phyloP scores from a whole-genome alignment of 2,888 invertebrate genomes.

The Pediacus dermestoides region DNA sequence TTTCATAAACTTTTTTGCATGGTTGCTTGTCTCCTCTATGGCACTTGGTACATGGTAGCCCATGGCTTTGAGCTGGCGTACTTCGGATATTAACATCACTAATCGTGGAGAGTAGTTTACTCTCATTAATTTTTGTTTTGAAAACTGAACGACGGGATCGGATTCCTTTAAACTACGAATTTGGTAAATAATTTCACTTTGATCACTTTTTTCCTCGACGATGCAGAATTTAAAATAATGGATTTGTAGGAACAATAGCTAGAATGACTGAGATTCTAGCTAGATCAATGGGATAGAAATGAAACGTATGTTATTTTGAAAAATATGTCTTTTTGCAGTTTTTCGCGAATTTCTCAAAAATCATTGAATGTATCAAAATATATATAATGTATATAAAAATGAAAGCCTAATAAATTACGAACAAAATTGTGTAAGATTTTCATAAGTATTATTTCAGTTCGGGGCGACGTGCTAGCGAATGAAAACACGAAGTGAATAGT shows the following conservation, averaged over 20 bases:
- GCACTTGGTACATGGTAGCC: conserved; percentile 74
- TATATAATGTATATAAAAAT: too few relatives aligned
- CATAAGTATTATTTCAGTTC: too few relatives aligned
- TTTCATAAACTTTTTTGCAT: conserved; percentile 74
- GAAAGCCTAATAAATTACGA: too few relatives aligned
- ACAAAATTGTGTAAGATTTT: too few relatives aligned
- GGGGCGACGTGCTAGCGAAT: too few relatives aligned
- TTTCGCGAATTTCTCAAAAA: too few relatives aligned
- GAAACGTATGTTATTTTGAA: too few relatives aligned
- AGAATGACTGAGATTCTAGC: not conserved
- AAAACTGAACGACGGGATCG: conserved; percentile 78
- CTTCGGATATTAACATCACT: conserved; percentile 80
- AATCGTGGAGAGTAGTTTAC: conserved; percentile 90
- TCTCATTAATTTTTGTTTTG: conserved; percentile 71
- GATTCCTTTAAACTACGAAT: conserved; percentile 58
- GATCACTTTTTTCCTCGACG: not conserved
- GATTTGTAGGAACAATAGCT: not conserved
- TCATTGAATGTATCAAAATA: too few relatives aligned
- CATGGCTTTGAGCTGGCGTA: conserved; percentile 79
- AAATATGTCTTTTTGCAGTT: too few relatives aligned
- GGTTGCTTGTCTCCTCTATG: conserved; percentile 66
- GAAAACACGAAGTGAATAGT: too few relatives aligned
- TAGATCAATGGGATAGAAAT: too few relatives aligned
- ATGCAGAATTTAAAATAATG: too few relatives aligned
- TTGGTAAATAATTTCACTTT: not conserved